Evolutionary conservation across 2,113 vertebrate species (phyloP), one percentile per base, ranked within the genome.

Genomic region (Megaptera novaeangliae): DNA sequence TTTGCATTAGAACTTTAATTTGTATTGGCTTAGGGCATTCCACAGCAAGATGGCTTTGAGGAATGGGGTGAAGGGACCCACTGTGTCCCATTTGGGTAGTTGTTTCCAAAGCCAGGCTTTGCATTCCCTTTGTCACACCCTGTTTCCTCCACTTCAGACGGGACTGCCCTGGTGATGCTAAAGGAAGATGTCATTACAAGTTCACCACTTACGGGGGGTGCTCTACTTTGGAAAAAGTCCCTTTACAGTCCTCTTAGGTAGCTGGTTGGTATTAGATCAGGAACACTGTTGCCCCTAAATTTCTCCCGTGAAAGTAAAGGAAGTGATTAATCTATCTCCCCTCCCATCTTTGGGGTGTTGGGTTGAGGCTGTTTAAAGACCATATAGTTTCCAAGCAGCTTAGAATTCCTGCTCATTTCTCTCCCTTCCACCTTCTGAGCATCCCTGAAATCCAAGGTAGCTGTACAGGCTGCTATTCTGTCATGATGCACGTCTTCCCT

Each of bases 1-100:
- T 31, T 95, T 74, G 55, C 31, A 39, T 34, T n/a, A 95, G 41
- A 93, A 44, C 25, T 46, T 12, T 36, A 71, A 75, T 81, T 55
- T 1, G 10, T 18, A 3, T 44, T 86, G 59, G 4, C 52, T 31
- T 64, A 34, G 44, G 39, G 74, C 17, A 66, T 71, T 97, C 25
- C 31, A 82, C 52, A 57, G 11, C 84, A 57, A 29, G 61, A 11
- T 6, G 31, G 29, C 12, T 89, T 85, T 89, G 27, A 25, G 61
- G 18, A 85, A 46, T 20, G 5, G 55, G 4, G 6, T 9, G 13
- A 74, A 0, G 25, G 0, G 46, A 34, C 7, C 6, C 29, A 0
- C 49, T 68, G 23, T 66, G 5, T 71, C 44, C 34, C 27, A 31
- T 3, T 20, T 57, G 74, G 18, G 2, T 15, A 12, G 13, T 15